Conservation (phyloP, 2,113 vertebrate genomes). For the Phoxinus phoxinus region DNA sequence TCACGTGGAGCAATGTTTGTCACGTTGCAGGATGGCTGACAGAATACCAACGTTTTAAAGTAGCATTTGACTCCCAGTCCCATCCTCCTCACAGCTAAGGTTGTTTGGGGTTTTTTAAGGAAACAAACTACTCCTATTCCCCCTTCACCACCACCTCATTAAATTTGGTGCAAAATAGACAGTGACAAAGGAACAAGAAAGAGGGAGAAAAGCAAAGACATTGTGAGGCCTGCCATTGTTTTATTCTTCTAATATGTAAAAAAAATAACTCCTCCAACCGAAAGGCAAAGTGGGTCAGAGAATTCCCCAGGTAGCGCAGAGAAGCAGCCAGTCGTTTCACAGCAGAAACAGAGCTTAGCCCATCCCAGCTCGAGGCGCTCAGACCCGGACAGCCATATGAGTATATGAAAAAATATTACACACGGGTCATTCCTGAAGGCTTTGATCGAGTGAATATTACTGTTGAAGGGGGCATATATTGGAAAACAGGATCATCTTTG, state of each 20-base stretch:
- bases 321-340: constrained; percentile 59
- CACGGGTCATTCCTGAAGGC: not conserved
- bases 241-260: constrained; percentile 74
- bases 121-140: constrained; percentile 30
- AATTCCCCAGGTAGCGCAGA: constrained; percentile 69
- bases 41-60: constrained; percentile 45
- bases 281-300: constrained; percentile 79
- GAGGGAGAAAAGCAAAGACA: constrained; percentile 26
- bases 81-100: not conserved
- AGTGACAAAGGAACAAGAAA: not conserved
- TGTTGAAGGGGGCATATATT: no score
- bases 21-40: constrained; percentile 59
- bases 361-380: constrained; percentile 55
- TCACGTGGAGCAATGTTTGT: not conserved
- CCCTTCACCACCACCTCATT: not conserved
- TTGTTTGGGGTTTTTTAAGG: no score
- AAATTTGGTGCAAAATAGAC: constrained; percentile 39
- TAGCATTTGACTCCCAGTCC: not conserved
- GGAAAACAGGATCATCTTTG: not conserved
- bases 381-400: not conserved
- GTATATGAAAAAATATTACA: not conserved
- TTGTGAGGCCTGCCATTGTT: constrained; percentile 62
- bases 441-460: not conserved
- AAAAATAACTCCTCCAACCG: constrained; percentile 76
- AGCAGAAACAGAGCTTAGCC: constrained; percentile 61